A percentile compares a stretch with the other conserved stretches of the same genome.
These are phyloP conservation scores for Strigamia transsilvanica DNA, from an alignment of 2,888 invertebrate species.

Conservation along the genomic window DNA sequence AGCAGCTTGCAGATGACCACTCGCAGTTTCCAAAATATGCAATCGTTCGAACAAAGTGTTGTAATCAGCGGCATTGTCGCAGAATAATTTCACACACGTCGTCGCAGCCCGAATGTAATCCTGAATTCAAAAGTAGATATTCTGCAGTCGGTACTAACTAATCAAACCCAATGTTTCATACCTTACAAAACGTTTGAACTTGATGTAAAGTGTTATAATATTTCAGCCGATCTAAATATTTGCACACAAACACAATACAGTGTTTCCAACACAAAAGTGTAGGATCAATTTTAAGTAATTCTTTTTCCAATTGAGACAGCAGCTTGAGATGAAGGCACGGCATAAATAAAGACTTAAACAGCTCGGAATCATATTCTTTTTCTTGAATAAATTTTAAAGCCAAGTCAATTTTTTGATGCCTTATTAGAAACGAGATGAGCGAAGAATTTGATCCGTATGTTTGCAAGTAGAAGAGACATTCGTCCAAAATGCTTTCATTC, in stretches of 20 bases:
- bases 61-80: conserved; percentile 62
- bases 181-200: conserved; percentile 65
- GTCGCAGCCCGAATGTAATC: conserved; percentile 65
- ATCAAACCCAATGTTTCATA: conserved; percentile 55
- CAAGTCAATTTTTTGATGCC: conserved; percentile 74
- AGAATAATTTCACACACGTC: conserved; percentile 65
- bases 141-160: not conserved
- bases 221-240: conserved; percentile 61
- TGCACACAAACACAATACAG: conserved; percentile 63
- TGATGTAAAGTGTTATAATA: conserved; percentile 63
- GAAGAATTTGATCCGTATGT: conserved; percentile 81
- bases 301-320: conserved; percentile 61
- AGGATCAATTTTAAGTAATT: conserved; percentile 62
- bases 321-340: conserved; percentile 61
- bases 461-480: conserved; percentile 82
- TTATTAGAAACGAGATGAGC: conserved; percentile 78
- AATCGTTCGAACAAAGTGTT: conserved; percentile 60
- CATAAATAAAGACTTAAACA: conserved; percentile 63
- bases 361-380: conserved; percentile 65
- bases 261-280: conserved; percentile 61
- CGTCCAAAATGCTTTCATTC: conserved; percentile 65
- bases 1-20: conserved; percentile 62
- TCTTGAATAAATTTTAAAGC: conserved; percentile 76
- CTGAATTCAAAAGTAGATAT: conserved; percentile 56
- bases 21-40: conserved; percentile 51